Evolutionary conservation across 2,113 vertebrate genomes (phyloP).

Genomic region (Gasterosteus nipponicus): DNA sequence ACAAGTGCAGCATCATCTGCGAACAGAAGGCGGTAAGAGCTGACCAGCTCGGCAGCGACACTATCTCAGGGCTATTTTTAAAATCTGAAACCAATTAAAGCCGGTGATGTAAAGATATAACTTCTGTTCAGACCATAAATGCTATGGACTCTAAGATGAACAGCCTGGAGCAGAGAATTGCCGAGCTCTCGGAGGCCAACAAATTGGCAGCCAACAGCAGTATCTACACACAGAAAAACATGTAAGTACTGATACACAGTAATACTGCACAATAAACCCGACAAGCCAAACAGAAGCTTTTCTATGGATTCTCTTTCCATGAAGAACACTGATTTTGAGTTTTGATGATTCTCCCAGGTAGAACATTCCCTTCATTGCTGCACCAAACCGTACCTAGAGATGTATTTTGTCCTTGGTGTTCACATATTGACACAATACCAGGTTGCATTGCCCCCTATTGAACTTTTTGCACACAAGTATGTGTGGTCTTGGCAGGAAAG

Average conservation of each 20-base stretch:
- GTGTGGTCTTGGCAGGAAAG: conserved; percentile 87
- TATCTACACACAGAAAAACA: conserved; percentile 98
- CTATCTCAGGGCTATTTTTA: conserved; percentile 58
- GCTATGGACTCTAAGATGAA: conserved; percentile 99
- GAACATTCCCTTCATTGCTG: neutral
- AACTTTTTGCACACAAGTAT: conserved; percentile 10
- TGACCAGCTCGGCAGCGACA: conserved; percentile 48
- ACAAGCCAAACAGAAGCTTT: neutral
- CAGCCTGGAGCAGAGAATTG: conserved; percentile 96
- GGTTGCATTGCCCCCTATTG: conserved; percentile 2
- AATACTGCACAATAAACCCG: neutral
- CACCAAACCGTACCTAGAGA: neutral
- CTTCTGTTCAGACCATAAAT: conserved; percentile 90
- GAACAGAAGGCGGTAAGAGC: conserved; percentile 96
- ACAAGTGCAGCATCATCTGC: conserved; percentile 94
- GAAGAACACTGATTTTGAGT: neutral
- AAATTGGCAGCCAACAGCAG: conserved; percentile 98
- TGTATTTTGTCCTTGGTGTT: neutral
- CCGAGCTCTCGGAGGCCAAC: conserved; percentile 96
- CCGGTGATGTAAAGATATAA: neutral
- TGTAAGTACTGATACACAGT: conserved; percentile 84
- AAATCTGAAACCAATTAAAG: conserved; percentile 11
- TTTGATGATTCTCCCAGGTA: neutral
- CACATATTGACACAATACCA: neutral
- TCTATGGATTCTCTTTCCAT: neutral